Evolutionary conservation across 2,797 vertebrate genomes (phyloP).

Genomic region (Acomys russatus): DNA sequence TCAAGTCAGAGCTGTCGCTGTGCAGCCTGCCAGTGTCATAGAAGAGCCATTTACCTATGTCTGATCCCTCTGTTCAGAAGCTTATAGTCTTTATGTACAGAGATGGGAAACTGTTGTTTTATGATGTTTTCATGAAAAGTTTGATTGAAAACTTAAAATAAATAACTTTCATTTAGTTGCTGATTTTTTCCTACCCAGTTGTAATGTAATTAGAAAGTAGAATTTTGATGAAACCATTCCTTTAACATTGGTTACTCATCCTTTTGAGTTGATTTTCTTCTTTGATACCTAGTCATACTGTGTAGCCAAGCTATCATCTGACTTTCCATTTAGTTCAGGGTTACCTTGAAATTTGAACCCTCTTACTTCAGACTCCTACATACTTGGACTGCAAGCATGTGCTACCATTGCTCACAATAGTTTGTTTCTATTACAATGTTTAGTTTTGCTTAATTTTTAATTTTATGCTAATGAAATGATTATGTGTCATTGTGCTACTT

Average conservation of each 20-base stretch:
- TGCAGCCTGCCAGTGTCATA: conserved; percentile 92
- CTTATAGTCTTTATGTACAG: conserved; percentile 99
- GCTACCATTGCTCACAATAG: not conserved
- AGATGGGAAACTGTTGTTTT: conserved; percentile 98
- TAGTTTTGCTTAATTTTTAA: not conserved
- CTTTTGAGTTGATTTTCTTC: not conserved
- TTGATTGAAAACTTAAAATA: conserved; percentile 93
- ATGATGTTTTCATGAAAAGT: conserved; percentile 99
- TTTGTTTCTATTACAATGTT: not conserved
- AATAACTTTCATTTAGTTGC: not conserved
- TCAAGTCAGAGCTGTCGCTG: conserved; percentile 94
- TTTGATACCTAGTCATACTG: not conserved
- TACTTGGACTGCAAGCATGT: not conserved
- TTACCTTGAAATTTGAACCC: not conserved
- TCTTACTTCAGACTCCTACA: not conserved
- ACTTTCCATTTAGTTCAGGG: not conserved
- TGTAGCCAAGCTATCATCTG: not conserved
- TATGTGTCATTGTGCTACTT: not conserved
- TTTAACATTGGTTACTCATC: not conserved
- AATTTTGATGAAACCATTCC: conserved; percentile 1
- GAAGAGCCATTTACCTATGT: conserved; percentile 91
- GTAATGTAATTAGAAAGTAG: not conserved
- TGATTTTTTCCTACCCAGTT: not conserved
- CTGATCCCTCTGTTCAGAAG: conserved; percentile 97
- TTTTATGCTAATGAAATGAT: not conserved